Conservation (phyloP, 2,888 invertebrate species). For the Villa cingulata region DNA sequence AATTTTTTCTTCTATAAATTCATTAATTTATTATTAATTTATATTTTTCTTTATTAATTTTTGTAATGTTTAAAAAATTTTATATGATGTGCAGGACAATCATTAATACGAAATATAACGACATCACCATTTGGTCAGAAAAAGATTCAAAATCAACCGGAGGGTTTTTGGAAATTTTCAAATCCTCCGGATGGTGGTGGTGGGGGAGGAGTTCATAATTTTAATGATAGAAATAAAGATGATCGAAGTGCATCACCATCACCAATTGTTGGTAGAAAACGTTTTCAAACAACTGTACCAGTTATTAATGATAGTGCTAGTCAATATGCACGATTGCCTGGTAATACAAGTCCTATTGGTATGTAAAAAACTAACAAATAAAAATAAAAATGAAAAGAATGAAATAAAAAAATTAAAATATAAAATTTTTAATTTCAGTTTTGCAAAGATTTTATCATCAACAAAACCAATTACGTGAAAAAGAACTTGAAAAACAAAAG, state of each 20-base stretch:
- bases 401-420: background rate
- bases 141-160: conserved; percentile 20
- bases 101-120: conserved; percentile 29
- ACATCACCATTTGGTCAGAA: conserved; percentile 35
- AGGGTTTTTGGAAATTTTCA: conserved; percentile 17
- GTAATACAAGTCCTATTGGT: conserved; percentile 61
- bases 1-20: background rate
- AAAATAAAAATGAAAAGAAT: too few species aligned
- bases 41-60: background rate
- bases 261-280: conserved; percentile 17
- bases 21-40: too few species aligned
- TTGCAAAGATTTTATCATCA: conserved; percentile 66
- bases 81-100: too few species aligned
- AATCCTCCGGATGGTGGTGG: conserved; percentile 21
- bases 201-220: conserved; percentile 20
- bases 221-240: background rate
- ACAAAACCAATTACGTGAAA: conserved; percentile 54
- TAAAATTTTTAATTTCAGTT: conserved; percentile 31
- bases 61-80: conserved; percentile 2
- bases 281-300: conserved; percentile 21
- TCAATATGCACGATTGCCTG: conserved; percentile 35
- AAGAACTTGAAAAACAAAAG: conserved; percentile 29
- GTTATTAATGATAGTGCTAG: conserved; percentile 18
- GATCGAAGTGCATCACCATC: conserved; percentile 10
- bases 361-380: background rate